A percentile compares a stretch with the other conserved stretches of the same genome.
These are phyloP conservation scores for Parotia lawesii DNA, from an alignment of 2,113 vertebrate species.

Conservation along the genomic window DNA sequence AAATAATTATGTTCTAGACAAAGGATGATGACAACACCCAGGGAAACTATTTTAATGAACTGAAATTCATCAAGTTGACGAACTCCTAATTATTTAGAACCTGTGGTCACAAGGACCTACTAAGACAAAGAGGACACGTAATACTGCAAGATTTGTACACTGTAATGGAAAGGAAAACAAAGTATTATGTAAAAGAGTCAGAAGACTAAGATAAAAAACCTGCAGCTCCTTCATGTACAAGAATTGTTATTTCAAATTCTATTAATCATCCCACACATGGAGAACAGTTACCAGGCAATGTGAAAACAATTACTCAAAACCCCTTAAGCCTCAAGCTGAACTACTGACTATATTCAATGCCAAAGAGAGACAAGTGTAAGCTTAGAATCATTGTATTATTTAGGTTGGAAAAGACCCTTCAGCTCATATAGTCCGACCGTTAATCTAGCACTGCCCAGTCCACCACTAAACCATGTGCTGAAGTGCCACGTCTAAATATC, in stretches of 20 bases:
- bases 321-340: not conserved
- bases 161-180: not conserved
- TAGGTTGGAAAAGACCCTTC: not conserved
- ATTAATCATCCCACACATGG: not conserved
- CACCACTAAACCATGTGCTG: not conserved
- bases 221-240: not conserved
- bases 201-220: not conserved
- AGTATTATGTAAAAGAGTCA: not conserved
- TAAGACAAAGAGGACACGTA: not conserved
- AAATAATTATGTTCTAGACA: not conserved
- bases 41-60: not conserved
- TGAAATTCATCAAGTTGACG: not conserved
- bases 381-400: not conserved
- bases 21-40: not conserved
- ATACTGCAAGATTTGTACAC: not conserved
- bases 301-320: not conserved
- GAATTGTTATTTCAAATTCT: not conserved
- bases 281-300: not conserved
- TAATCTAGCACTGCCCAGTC: not conserved
- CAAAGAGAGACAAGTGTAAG: not conserved
- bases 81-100: not conserved
- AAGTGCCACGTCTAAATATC: not conserved
- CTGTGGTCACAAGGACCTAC: not conserved
- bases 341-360: not conserved
- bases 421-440: accelerated